phyloP scores from a whole-genome alignment of 2,888 invertebrate genomes.

The Apomyelois bistriatella region DNA sequence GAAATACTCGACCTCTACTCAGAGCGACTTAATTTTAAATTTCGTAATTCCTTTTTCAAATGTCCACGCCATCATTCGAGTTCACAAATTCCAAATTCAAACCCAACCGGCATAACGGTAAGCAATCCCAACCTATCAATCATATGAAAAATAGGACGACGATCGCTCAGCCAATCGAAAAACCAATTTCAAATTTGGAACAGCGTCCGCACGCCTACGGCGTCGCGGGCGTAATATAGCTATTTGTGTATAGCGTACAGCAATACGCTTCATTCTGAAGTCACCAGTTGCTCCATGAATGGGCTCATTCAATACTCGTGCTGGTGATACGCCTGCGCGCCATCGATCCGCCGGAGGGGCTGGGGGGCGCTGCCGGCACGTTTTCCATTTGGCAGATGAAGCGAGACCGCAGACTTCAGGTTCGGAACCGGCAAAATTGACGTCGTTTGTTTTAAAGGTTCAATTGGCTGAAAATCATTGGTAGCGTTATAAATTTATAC shows the following conservation, averaged over 20 bases:
- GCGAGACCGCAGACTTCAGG: not conserved
- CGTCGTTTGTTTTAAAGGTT: too few species aligned
- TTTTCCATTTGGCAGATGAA: conserved; percentile 24
- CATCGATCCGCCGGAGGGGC: conserved; percentile 47
- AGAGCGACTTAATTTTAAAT: too few species aligned
- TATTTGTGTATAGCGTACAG: conserved; percentile 22
- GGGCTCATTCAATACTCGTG: conserved; percentile 63
- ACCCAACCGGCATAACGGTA: conserved; percentile 7
- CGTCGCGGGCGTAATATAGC: conserved; percentile 23
- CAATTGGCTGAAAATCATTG: too few species aligned
- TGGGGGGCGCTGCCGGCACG: conserved; percentile 26
- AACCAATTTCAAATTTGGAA: conserved; percentile 30
- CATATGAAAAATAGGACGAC: conserved; percentile 21
- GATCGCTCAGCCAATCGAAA: conserved; percentile 26
- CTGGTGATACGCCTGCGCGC: conserved; percentile 45
- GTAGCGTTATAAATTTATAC: too few species aligned
- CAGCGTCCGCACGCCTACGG: conserved; percentile 27
- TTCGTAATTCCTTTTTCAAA: not conserved
- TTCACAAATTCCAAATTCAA: not conserved
- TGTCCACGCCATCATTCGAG: not conserved
- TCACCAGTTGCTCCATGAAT: conserved; percentile 69
- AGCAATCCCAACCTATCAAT: conserved; percentile 24
- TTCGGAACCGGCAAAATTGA: not conserved
- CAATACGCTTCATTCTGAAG: conserved; percentile 50
- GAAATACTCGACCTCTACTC: too few species aligned